These are phyloP conservation scores for Palaemon carinicauda DNA, from an alignment of 1,140 invertebrate genomes.

Conservation along the genomic window DNA sequence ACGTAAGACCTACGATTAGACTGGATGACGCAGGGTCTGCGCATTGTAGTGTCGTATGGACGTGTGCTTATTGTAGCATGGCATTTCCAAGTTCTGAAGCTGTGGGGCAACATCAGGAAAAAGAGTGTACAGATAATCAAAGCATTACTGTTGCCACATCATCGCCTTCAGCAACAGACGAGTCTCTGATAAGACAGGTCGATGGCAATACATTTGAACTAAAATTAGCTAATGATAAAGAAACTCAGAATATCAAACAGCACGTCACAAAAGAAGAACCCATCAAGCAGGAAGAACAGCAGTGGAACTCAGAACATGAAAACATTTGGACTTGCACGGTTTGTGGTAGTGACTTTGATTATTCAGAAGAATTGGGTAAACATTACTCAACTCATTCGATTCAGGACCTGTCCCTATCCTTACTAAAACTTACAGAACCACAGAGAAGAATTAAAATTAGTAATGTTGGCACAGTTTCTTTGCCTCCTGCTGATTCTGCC, in stretches of 20 bases:
- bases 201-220: slow-evolving; percentile 36
- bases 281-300: neutral
- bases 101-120: slow-evolving; percentile 19
- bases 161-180: slow-evolving; percentile 39
- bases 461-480: neutral
- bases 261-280: neutral
- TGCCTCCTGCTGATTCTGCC: neutral
- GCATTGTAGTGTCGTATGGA: slow-evolving; percentile 35
- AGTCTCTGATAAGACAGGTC: slow-evolving; percentile 20
- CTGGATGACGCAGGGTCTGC: neutral
- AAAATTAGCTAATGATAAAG: neutral
- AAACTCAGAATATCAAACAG: neutral
- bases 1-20: neutral
- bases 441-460: neutral
- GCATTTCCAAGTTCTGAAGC: slow-evolving; percentile 31
- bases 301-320: neutral
- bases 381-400: slow-evolving; percentile 30
- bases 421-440: slow-evolving; percentile 27
- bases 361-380: slow-evolving; percentile 7
- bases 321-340: slow-evolving; percentile 30
- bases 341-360: slow-evolving; percentile 27
- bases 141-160: neutral
- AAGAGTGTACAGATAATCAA: slow-evolving; percentile 17
- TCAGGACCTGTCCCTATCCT: slow-evolving; percentile 28
- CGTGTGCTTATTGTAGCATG: slow-evolving; percentile 37